Percentiles rank a stretch among this genome's conserved stretches.
Conservation (phyloP, 2,797 vertebrate species). For the Carcharodon carcharias region DNA sequence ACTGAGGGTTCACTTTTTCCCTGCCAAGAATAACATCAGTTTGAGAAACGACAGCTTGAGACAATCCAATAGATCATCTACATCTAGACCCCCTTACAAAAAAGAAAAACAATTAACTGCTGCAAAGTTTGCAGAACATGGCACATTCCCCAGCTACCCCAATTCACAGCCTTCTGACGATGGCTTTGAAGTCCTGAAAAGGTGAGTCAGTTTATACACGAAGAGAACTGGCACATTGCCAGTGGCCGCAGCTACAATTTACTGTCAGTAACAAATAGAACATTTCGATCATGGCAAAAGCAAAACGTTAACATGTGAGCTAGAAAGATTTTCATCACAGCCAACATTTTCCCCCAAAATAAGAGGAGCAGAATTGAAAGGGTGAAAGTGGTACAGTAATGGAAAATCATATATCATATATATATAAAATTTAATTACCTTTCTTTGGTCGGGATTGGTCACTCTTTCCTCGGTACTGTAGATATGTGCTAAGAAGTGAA, state of each 20-base stretch:
- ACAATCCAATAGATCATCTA: neutral
- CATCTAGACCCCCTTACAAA: neutral
- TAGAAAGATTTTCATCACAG: neutral
- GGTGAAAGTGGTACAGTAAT: neutral
- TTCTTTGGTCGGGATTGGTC: constrained; percentile 55
- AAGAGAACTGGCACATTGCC: neutral
- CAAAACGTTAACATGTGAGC: neutral
- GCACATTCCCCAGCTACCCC: neutral
- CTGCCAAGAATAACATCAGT: neutral
- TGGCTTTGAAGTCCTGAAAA: neutral
- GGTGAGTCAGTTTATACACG: neutral
- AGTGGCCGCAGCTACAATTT: neutral
- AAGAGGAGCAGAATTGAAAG: neutral
- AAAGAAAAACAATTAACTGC: neutral
- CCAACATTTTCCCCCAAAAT: neutral
- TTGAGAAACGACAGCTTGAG: neutral
- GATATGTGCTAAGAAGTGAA: constrained; percentile 62
- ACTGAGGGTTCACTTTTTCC: neutral
- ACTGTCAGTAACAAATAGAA: neutral
- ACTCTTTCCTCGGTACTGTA: constrained; percentile 53
- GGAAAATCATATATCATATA: neutral
- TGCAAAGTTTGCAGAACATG: neutral
- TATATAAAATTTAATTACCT: constrained; percentile 53
- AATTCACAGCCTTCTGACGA: neutral
- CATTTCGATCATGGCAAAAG: neutral